Evolutionary conservation across 1,140 invertebrate genomes (phyloP), one percentile per base, ranked within the genome.

Genomic region (Diachasmimorpha longicaudata): DNA sequence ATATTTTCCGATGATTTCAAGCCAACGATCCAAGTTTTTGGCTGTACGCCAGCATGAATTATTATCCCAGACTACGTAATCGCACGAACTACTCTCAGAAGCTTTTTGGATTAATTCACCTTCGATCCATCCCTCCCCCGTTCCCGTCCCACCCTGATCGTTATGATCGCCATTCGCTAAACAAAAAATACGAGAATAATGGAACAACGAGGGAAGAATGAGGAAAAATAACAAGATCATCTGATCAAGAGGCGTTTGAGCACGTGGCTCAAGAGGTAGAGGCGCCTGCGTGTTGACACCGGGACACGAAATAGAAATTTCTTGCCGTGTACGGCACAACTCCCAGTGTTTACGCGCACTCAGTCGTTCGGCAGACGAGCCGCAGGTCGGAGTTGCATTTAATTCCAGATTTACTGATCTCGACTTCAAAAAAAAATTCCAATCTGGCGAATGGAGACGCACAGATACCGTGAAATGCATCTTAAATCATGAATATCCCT

Each of bases 221-320:
- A 2, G 19, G 31, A 72, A 58, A 31, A 58, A 72, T 23, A 72
- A 72, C 13, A 39, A 68, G 36, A 66, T 70, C 37, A 21, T 70
- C 58, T 71, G 68, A 66, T 39, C 5, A 42, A 55, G 67, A 76
- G 48, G 8, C 16, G 19, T 39, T 73, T 52, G 81, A 82, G 79
- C 85, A 84, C 85, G 83, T 83, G 83, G 85, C 79, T 31, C 58
- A 55, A 66, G 23, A 70, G 39, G 85, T 66, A 55, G 23, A 70
- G 39, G 85, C 85, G 85, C 85, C 82, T 86, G 85, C 85, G 85
- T 85, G 81, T 70, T 82, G 78, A 75, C 66, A 44, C 19, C 52
- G 48, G 44, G 44, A 68, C 66, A 79, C 71, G 55, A 74, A 72
- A 75, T 78, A 77, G 76, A 78, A 78, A 78, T 74, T 79, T 74